Base-by-base conservation (phyloP, 2,888 invertebrate genomes). In the Drosophila falleni region DNA sequence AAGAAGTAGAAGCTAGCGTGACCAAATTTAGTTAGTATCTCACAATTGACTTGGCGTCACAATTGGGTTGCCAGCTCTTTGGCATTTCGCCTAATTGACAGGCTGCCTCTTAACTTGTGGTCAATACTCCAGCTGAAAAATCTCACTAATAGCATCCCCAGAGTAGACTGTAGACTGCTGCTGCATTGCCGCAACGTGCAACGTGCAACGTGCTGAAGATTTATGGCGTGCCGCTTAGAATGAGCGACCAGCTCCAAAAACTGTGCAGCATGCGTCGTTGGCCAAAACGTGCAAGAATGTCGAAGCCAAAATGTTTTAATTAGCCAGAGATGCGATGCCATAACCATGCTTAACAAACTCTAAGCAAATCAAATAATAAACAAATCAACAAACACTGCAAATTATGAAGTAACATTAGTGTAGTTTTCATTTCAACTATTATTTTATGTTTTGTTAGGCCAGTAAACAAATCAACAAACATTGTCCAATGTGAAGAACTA, bases 41-140 rank as follows among this genome's bases (percentile, higher is more conserved):
- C 66, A 88, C 82, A 85, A 84, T 87, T 85, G 81, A 81, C 71
- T 64, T 74, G 78, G 72, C 78, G 71, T 80, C 89, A 74, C 78
- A 89, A 85, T 89, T 89, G 87, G 89, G 68, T 66, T 80, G 87
- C 72, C 88, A 71, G 71, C 67, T 31, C 62, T 58, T 74, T 84
- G 74, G 70, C 80, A 80, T 77, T 78, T 67, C 49, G 72, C 74
- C 86, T 85, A 85, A 85, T 85, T 85, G 85, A 89, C 85, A 89
- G 77, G 70, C 80, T 59, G 19, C 16, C 26, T n/a, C 23, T n/a
- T n/a, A 33, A 26, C 33, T 19, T 42, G 42, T 55, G 19, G 31
- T 29, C 15, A 10, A 23, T 23, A 42, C 16, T 58, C 33, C 44
- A 46, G 51, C 35, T n/a, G 11, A 33, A 11, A 33, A 19, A 55